A percentile compares a stretch with the other conserved stretches of the same genome.
Conservation (phyloP, 2,797 vertebrate species). For the Megalops cyprinoides region DNA sequence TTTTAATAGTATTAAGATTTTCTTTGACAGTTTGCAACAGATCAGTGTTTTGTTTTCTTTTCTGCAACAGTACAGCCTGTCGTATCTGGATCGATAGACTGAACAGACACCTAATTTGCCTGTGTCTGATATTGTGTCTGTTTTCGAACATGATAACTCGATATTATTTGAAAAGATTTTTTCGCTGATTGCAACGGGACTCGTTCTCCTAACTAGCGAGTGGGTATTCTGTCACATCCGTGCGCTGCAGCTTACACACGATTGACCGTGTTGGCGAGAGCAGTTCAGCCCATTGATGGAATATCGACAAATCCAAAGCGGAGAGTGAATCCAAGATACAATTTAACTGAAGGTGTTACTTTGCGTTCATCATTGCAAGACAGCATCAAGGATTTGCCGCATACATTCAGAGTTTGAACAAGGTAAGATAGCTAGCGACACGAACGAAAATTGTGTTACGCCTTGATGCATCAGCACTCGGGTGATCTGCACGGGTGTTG, state of each 20-base stretch:
- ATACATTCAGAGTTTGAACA: background rate
- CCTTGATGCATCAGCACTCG: background rate
- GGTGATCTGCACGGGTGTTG: background rate
- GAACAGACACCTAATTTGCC: background rate
- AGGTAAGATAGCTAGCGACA: background rate
- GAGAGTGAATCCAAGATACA: background rate
- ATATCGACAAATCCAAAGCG: slow-evolving; percentile 8
- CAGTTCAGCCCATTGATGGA: slow-evolving; percentile 45
- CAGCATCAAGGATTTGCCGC: background rate
- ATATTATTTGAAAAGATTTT: background rate
- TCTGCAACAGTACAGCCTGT: background rate
- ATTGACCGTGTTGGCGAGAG: slow-evolving; percentile 40
- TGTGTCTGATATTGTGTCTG: background rate
- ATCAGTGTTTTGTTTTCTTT: slow-evolving; percentile 23
- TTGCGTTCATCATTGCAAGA: background rate
- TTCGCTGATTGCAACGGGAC: slow-evolving; percentile 3
- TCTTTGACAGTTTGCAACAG: background rate
- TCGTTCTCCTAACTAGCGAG: background rate
- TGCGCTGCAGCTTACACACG: slow-evolving; percentile 1
- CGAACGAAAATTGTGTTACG: background rate
- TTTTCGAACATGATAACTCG: background rate
- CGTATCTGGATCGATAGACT: slow-evolving; percentile 6
- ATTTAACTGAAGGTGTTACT: background rate
- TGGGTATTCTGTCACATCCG: background rate
- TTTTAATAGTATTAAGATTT: background rate